Base-by-base conservation (phyloP, 1,140 invertebrate genomes). In the Drosophila chauvacae region DNA sequence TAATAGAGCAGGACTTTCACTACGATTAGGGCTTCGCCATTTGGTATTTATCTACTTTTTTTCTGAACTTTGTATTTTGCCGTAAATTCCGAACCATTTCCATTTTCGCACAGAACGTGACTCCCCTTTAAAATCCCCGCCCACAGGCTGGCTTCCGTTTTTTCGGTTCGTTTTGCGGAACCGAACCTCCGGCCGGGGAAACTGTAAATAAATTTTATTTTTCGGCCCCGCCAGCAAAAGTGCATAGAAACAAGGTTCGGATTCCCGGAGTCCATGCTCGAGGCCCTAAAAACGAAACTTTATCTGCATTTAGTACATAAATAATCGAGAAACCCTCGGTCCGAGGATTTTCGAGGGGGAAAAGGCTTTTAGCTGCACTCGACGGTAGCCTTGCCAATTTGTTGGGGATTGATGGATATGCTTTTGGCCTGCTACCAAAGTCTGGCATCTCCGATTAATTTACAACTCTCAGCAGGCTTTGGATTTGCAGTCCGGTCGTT, bases 301-400 rank as follows among this genome's bases (percentile, higher is more conserved):
- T 84, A 84, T 84, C 81, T 84, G 81, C 81, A 84, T 84, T 83
- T 80, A 84, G 76, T 80, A 69, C 66, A 80, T 84, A 84, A 84
- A 84, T 84, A 84, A 84, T 77, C 61, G 58, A 62, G 51, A 9
- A 9, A 28, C 4, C 39, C 53, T 41, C 10, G 37, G 44, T 37
- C 48, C 20, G 47, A 51, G 16, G 45, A 50, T 45, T 56, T 75
- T 39, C 28, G 28, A 9, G 30, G 23, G 37, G 47, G 26, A 37
- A 79, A 83, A 77, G 62, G 81, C 81, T 84, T 84, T 84, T 84
- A 84, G 66, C 72, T 65, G 80, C 69, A 69, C 18, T 33, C 20
- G 11, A 45, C 18, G 58, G 26, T 18, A 11, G 14, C 28, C 20
- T 39, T 56, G 33, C 53, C 74, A 78, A 78, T 73, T 82, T 70